Percentiles rank a stretch among this genome's conserved stretches.
Conservation (phyloP, 2,797 vertebrate genomes). For the Brotula barbata region DNA sequence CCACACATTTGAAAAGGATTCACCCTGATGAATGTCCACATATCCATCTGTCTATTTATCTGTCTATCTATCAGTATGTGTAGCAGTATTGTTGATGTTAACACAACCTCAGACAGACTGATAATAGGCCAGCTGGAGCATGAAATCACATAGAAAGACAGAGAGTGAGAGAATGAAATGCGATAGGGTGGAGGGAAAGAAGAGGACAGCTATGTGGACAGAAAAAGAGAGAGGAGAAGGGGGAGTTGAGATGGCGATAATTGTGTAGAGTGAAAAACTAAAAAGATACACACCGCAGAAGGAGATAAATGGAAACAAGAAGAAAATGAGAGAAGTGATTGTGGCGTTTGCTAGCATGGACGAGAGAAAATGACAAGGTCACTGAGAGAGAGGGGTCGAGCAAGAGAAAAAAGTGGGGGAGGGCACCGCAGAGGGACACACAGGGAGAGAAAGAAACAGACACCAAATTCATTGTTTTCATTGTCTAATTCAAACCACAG, state of each 20-base stretch:
- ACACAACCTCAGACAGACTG: slow-evolving; percentile 69
- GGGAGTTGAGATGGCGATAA: neutral
- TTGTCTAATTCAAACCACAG: slow-evolving; percentile 74
- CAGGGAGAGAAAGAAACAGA: slow-evolving; percentile 69
- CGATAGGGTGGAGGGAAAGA: neutral
- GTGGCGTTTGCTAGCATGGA: slow-evolving; percentile 40
- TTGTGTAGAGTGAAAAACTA: slow-evolving; percentile 9
- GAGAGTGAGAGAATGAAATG: no score
- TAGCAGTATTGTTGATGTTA: slow-evolving; percentile 67
- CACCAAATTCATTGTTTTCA: slow-evolving; percentile 79
- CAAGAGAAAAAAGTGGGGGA: slow-evolving; percentile 49
- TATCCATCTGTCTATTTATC: slow-evolving; percentile 27
- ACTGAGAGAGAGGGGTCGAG: slow-evolving; percentile 33
- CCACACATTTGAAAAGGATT: neutral
- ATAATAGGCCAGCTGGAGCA: slow-evolving; percentile 76
- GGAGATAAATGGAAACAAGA: neutral
- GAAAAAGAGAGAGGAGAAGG: neutral
- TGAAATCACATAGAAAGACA: slow-evolving; percentile 72
- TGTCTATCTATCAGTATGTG: slow-evolving; percentile 12
- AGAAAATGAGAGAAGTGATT: slow-evolving; percentile 2
- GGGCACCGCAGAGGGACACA: slow-evolving; percentile 40
- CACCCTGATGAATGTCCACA: neutral
- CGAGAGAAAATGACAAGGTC: slow-evolving; percentile 52
- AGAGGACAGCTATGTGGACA: no score
- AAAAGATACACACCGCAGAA: slow-evolving; percentile 12